Conservation (phyloP, 2,888 invertebrate species). For the Cheilosia scutellata region DNA sequence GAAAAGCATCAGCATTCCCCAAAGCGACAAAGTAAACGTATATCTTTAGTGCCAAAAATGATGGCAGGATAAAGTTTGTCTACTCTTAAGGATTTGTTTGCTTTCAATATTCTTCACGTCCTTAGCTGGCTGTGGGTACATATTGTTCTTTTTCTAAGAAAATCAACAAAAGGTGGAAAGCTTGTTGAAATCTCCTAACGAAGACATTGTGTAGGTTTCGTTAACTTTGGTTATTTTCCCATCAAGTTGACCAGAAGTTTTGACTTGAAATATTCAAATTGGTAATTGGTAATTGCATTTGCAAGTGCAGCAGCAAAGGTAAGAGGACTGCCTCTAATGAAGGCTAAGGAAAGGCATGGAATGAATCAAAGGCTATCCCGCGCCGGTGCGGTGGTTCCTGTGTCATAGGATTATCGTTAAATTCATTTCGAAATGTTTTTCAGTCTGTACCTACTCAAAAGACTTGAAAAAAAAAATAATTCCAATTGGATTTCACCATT, state of each 20-base stretch:
- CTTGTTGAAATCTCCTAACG: conserved; percentile 46
- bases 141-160: conserved; percentile 7
- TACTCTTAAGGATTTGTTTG: conserved; percentile 32
- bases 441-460: neutral
- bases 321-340: conserved; percentile 17
- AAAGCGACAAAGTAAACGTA: conserved; percentile 3
- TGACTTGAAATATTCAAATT: conserved; percentile 36
- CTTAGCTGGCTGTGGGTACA: neutral
- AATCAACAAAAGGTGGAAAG: conserved; percentile 39
- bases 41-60: conserved; percentile 17
- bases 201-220: conserved; percentile 32
- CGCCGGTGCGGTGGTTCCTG: neutral
- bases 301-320: conserved; percentile 26
- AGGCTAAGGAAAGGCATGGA: neutral
- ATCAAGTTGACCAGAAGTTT: conserved; percentile 31
- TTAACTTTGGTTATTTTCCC: conserved; percentile 19
- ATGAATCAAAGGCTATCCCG: conserved; percentile 32
- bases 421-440: conserved; percentile 31
- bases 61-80: conserved; percentile 58
- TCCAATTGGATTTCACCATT: conserved; percentile 52
- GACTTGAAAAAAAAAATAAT: neutral
- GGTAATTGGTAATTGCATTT: conserved; percentile 54
- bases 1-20: conserved; percentile 26
- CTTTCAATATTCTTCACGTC: conserved; percentile 31
- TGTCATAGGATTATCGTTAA: conserved; percentile 9